Evolutionary conservation across 2,888 invertebrate species (phyloP), one percentile per base, ranked within the genome.

Genomic region (Trissolcus japonicus): DNA sequence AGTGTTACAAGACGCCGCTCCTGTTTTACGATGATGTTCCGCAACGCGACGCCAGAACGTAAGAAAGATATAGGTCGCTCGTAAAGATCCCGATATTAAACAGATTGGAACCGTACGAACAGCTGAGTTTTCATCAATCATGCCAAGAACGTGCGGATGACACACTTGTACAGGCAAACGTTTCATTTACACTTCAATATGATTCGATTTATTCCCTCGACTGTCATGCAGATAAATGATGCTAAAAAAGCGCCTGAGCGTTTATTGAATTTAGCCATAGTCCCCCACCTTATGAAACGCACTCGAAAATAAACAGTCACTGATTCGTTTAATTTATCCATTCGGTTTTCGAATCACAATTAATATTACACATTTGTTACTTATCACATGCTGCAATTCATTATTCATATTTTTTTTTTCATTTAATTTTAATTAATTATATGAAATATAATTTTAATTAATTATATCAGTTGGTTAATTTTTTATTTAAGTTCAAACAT

Each of bases 11-110:
- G 48, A n/a, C 29, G 41, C 57, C 51, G 35, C 35, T 35, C 35
- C 35, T 35, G 35, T 66, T 74, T 66, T 74, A 73, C 55, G 61
- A 61, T 16, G 35, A 19, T 17, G 46, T 46, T 59, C 21, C 21
- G 48, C 25, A 29, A 35, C 35, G 40, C 13, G 50, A 61, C 50
- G 35, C 50, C 40, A 19, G 13, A 35, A 35, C 43, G 60, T 51
- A 40, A 13, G 17, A 61, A 61, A 29, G 48, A 60, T 60, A 60
- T 29, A 60, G 25, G n/a, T 16, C 19, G n/a, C 40, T 40, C 40
- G 55, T 56, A 17, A 56, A 56, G 21, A 41, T 19, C 17, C 57
- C 41, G 43, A 19, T 13, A 21, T 17, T 51, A 51, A 51, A 51
- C 19, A 51, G 51, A 51, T 51, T 51, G 51, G 19, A 51, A 51